These are phyloP conservation scores for Nycticryphes semicollaris DNA, from an alignment of 2,113 vertebrate genomes.

Conservation along the genomic window DNA sequence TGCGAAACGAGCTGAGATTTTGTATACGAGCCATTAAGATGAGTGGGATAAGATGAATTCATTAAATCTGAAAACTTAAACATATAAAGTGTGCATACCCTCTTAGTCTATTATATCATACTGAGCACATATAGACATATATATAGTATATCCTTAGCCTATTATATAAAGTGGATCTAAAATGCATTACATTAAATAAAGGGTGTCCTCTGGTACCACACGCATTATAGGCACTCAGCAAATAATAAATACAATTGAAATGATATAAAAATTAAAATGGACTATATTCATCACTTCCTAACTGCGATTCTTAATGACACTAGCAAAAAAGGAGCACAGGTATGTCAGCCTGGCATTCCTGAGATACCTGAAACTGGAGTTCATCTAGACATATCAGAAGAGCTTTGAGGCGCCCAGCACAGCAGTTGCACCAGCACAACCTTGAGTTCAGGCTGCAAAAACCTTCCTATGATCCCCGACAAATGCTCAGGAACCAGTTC, in stretches of 20 bases:
- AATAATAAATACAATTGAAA: conserved; percentile 26
- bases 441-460: not conserved
- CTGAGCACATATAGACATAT: not conserved
- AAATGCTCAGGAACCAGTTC: not conserved
- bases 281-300: not conserved
- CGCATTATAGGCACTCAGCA: not conserved
- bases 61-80: conserved; percentile 36
- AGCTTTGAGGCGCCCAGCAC: not conserved
- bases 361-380: not conserved
- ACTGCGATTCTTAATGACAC: not conserved
- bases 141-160: not conserved
- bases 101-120: not conserved
- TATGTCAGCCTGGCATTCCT: not conserved
- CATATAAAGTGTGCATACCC: not conserved
- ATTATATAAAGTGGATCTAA: conserved; percentile 22
- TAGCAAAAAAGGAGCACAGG: not conserved
- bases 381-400: not conserved
- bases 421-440: not conserved
- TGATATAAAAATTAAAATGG: conserved; percentile 2
- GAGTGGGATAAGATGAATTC: conserved; percentile 2
- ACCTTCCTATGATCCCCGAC: not conserved
- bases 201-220: not conserved
- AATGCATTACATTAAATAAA: conserved; percentile 13
- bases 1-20: not conserved
- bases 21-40: conserved; percentile 12